These are phyloP conservation scores for Delphinapterus leucas DNA, from an alignment of 2,113 vertebrate genomes.

Conservation along the genomic window DNA sequence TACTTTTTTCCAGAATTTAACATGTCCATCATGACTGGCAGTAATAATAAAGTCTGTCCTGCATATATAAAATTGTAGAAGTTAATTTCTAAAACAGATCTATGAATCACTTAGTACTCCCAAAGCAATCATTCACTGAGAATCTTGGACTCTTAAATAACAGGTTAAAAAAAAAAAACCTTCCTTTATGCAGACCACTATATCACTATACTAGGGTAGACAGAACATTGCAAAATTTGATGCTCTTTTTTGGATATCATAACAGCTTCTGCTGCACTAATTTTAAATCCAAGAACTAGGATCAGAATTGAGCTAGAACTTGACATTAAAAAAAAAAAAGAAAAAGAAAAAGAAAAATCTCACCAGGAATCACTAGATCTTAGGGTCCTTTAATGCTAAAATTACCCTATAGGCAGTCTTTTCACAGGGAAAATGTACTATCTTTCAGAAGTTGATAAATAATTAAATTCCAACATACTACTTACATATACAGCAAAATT, in stretches of 20 bases:
- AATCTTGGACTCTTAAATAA: neutral
- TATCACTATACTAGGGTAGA: neutral
- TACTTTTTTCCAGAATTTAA: conserved; percentile 99
- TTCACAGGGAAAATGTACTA: conserved; percentile 7
- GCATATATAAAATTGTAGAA: conserved; percentile 52
- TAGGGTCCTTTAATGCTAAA: neutral
- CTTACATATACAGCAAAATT: conserved; percentile 15
- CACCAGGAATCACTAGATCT: neutral
- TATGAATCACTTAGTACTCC: neutral
- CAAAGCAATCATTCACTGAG: neutral
- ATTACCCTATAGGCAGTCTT: neutral
- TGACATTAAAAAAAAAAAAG: neutral
- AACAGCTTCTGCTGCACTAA: neutral
- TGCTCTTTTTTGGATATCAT: neutral
- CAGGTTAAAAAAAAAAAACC: neutral
- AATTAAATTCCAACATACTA: neutral
- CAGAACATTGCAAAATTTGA: neutral
- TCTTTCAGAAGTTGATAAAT: conserved; percentile 31
- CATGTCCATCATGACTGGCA: conserved; percentile 97
- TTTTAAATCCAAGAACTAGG: neutral
- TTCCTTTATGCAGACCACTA: neutral
- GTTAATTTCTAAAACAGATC: conserved; percentile 43
- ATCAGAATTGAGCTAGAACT: neutral
- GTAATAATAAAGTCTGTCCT: conserved; percentile 98
- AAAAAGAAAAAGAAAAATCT: neutral